Evolutionary conservation across 35 echinoderm and acorn worm species (phyloP), one percentile per base, ranked within the genome.

Genomic region (Chiridota heheva): DNA sequence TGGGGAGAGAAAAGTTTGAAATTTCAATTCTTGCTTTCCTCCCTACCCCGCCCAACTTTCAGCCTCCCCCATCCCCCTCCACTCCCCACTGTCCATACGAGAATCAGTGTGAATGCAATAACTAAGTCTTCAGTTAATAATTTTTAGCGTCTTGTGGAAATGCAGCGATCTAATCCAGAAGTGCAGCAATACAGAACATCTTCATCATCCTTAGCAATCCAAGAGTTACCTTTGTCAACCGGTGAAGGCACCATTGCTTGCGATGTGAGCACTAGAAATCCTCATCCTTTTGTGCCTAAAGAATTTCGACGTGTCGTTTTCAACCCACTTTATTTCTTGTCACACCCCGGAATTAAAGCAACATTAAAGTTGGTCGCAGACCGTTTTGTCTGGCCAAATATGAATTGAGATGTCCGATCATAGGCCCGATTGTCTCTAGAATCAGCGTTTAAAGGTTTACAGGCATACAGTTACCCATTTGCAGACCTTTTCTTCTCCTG

Each of bases 381-480:
- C 17, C 77, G 60, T 28, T 81, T 64, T 18, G 37, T 72, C 12
- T 89, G 77, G 68, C 15, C 65, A 2, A 44, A 57, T 18, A 82
- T 73, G 25, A 89, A 89, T 56, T 26, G 22, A 8, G 77, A 89
- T 60, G 69, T 89, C n/a, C 64, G 65, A 25, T 2, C 72, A 26
- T 89, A 69, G 86, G 78, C 67, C 1, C 69, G 74, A 18, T 31
- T 41, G 8, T 90, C 78, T 40, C 28, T 83, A 7, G 2, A 70
- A 25, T 90, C 79, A 83, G 33, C 45, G 36, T 7, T 60, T 46
- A 1, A 88, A 88, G 47, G 63, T 88, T 18, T 67, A 88, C 29
- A 51, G 64, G 20, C 86, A 82, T 42, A 81, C 47, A 3, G 30
- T 60, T 33, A 60, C 74, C 0, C 86, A 74, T 13, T 55, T 80